Evolutionary conservation across 1,140 invertebrate genomes (phyloP).

Genomic region (Epicauta chinensis): DNA sequence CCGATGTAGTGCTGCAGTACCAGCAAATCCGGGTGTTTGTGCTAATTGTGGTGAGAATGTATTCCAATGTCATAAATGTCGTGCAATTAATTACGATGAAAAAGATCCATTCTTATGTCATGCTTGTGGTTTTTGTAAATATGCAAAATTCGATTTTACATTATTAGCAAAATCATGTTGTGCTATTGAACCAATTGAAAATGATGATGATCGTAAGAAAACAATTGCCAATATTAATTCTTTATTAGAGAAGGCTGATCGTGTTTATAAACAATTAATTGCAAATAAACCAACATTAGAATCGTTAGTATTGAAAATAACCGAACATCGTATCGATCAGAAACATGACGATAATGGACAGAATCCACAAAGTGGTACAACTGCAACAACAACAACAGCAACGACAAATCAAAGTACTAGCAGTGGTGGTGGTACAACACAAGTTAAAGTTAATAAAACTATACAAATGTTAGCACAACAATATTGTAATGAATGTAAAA

Average conservation of each 20-base stretch:
- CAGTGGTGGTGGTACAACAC: not conserved
- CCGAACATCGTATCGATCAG: slow-evolving; percentile 64
- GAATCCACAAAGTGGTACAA: too few relatives aligned
- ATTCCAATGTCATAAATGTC: slow-evolving; percentile 96
- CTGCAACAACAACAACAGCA: slow-evolving; percentile 14
- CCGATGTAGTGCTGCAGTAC: slow-evolving; percentile 90
- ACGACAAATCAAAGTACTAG: not conserved
- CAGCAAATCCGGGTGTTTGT: slow-evolving; percentile 95
- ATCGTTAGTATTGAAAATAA: slow-evolving; percentile 67
- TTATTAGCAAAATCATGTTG: slow-evolving; percentile 85
- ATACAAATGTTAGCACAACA: slow-evolving; percentile 84
- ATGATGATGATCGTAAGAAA: slow-evolving; percentile 93
- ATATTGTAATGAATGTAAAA: slow-evolving; percentile 92
- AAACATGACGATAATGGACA: slow-evolving; percentile 51
- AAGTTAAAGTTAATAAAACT: slow-evolving; percentile 71
- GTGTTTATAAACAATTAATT: slow-evolving; percentile 85
- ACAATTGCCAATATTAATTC: slow-evolving; percentile 86
- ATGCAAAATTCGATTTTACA: slow-evolving; percentile 98
- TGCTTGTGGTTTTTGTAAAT: slow-evolving; percentile 98
- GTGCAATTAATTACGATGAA: slow-evolving; percentile 98
- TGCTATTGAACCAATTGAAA: slow-evolving; percentile 95
- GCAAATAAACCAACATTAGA: slow-evolving; percentile 86
- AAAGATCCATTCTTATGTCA: slow-evolving; percentile 98
- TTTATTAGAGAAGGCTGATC: slow-evolving; percentile 88
- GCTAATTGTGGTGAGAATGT: slow-evolving; percentile 98